Evolutionary conservation across 1,140 invertebrate species (phyloP).

Genomic region (Drosophila malerkotliana): DNA sequence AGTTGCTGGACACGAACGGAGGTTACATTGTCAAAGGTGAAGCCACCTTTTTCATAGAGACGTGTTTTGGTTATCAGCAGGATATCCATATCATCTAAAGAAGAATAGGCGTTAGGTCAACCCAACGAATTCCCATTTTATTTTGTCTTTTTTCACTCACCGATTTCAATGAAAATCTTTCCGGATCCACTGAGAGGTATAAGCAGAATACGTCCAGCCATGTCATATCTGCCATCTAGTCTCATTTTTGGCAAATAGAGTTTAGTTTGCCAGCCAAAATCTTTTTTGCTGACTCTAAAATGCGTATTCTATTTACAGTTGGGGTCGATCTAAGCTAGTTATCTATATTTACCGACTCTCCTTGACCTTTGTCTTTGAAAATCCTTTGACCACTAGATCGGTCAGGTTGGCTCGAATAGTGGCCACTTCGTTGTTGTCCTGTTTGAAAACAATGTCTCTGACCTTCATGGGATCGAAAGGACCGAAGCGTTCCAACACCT

Average conservation of each 20-base stretch:
- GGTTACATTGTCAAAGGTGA: constrained; percentile 87
- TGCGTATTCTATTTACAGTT: neutral
- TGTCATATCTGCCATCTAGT: constrained; percentile 88
- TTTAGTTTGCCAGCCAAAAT: constrained; percentile 88
- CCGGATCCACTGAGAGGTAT: constrained; percentile 88
- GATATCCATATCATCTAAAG: constrained; percentile 86
- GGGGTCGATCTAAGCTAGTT: neutral
- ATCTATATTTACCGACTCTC: constrained; percentile 84
- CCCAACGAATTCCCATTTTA: neutral
- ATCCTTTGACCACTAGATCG: constrained; percentile 86
- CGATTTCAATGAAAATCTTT: constrained; percentile 88
- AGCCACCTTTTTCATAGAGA: constrained; percentile 86
- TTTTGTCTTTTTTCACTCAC: constrained; percentile 69
- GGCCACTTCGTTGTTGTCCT: constrained; percentile 86
- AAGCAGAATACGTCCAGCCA: constrained; percentile 88
- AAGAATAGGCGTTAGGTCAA: neutral
- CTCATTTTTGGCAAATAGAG: constrained; percentile 87
- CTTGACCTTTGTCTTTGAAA: constrained; percentile 86
- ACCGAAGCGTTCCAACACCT: constrained; percentile 56
- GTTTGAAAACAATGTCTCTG: constrained; percentile 66
- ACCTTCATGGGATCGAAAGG: constrained; percentile 71
- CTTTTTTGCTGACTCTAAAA: constrained; percentile 86
- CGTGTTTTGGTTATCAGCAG: constrained; percentile 86
- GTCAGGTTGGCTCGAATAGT: constrained; percentile 88
- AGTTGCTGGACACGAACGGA: constrained; percentile 85